Conservation (phyloP, 2,888 invertebrate species). For the Drosophila planitibia region DNA sequence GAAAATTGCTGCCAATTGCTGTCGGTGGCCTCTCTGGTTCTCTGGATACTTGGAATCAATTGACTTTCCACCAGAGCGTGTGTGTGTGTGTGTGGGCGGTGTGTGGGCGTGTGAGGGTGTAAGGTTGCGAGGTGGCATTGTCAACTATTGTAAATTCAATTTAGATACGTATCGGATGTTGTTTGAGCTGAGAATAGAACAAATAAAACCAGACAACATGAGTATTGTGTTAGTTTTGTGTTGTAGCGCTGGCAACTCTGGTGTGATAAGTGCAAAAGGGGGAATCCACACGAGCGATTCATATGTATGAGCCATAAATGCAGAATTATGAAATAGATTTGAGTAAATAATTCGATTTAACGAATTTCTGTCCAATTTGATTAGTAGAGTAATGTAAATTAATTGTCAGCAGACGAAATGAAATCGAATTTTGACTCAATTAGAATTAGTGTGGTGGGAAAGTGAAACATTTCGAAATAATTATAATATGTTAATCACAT, state of each 20-base stretch:
- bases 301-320: conserved; percentile 9
- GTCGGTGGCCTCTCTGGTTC: conserved; percentile 30
- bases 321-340: background rate
- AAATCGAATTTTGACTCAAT: background rate
- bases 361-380: background rate
- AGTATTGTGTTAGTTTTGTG: conserved; percentile 10
- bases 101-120: conserved; percentile 3
- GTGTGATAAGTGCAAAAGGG: background rate
- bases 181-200: conserved; percentile 7
- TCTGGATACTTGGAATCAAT: conserved; percentile 30
- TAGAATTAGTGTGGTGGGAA: background rate
- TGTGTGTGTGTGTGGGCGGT: background rate
- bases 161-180: conserved; percentile 63
- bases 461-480: background rate
- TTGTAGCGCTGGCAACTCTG: conserved; percentile 3
- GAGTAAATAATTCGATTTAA: background rate
- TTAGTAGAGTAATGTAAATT: background rate
- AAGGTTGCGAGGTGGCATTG: conserved; percentile 46
- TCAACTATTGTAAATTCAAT: conserved; percentile 79
- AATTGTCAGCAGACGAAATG: background rate
- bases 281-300: background rate
- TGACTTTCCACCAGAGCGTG: conserved; percentile 18
- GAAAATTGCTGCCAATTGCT: conserved; percentile 49
- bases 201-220: conserved; percentile 12
- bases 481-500: background rate